These are phyloP conservation scores for Heliconius melpomene DNA, from an alignment of 1,140 invertebrate species.

Conservation along the genomic window DNA sequence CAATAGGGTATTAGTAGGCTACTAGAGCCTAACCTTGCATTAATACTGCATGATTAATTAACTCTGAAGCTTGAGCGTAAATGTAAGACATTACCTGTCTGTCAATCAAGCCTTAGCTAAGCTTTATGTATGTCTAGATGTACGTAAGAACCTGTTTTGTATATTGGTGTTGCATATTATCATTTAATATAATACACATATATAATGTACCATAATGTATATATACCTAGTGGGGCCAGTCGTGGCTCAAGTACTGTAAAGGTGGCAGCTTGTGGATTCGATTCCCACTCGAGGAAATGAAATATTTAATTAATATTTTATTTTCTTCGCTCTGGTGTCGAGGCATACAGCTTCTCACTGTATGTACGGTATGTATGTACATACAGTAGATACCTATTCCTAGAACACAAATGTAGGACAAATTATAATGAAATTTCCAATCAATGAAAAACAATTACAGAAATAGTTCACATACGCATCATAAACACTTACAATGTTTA, in stretches of 20 bases:
- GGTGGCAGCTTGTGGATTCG: too few species aligned
- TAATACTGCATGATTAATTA: constrained; percentile 49
- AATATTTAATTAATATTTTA: too few species aligned
- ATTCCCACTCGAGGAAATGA: too few species aligned
- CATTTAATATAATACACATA: background rate
- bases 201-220: too few species aligned
- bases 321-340: too few species aligned
- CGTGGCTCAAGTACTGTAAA: too few species aligned
- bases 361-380: too few species aligned
- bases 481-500: too few species aligned
- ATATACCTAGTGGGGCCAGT: too few species aligned
- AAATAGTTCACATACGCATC: too few species aligned
- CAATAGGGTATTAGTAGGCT: constrained; percentile 14
- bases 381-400: background rate
- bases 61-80: constrained; percentile 41
- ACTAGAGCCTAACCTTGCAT: constrained; percentile 30
- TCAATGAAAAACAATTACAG: too few species aligned
- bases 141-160: constrained; percentile 33
- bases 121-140: constrained; percentile 22
- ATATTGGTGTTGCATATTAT: background rate
- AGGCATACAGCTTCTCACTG: too few species aligned
- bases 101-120: constrained; percentile 44
- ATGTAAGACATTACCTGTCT: constrained; percentile 47
- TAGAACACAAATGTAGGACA: background rate
- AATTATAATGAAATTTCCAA: background rate